Base-by-base conservation (phyloP, 2,113 vertebrate genomes). In the Eretmochelys imbricata region DNA sequence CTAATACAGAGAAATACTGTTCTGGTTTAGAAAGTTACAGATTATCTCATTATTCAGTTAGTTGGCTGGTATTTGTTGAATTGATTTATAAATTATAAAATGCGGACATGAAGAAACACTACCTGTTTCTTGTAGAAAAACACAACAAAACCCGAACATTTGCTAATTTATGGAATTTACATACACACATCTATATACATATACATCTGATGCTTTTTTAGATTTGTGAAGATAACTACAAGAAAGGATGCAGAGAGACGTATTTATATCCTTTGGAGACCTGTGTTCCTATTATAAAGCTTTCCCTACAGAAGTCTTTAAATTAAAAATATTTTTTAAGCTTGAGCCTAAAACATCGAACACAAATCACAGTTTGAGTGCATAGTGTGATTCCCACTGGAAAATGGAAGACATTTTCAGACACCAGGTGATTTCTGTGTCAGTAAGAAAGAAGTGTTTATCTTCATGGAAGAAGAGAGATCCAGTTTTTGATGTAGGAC, bases 31-130 rank as follows among this genome's bases (percentile, higher is more conserved):
- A 90, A 80, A 85, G 55, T 91, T 94, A 82, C 89, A 91, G 89
- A 95, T 97, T 94, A 95, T 96, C 89, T 76, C 84, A 83, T 95
- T 91, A 75, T 76, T 96, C 96, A 96, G 88, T 87, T 94, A 96
- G 89, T 89, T 96, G 90, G 35, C 88, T 90, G 95, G 97, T 92
- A 96, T 98, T 97, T 87, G 87, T 92, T 97, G 96, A 98, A 97
- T 96, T 94, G 97, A 96, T 93, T 96, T 91, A 97, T 93, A 95
- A 94, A 94, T 97, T 97, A 98, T 96, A 62, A 94, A 95, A 94
- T 57, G 89, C 88, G 89, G 75, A 91, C 83, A 82, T 80, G 88
- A 93, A 94, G 89, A 83, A 94, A 95, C 0, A 49, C 89, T 12
- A 51, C 85, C 65, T 91, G 75, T 93, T 97, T 91, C 76, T 96